Base-by-base conservation (phyloP, 1,140 invertebrate species). In the Leptopilina clavipes region DNA sequence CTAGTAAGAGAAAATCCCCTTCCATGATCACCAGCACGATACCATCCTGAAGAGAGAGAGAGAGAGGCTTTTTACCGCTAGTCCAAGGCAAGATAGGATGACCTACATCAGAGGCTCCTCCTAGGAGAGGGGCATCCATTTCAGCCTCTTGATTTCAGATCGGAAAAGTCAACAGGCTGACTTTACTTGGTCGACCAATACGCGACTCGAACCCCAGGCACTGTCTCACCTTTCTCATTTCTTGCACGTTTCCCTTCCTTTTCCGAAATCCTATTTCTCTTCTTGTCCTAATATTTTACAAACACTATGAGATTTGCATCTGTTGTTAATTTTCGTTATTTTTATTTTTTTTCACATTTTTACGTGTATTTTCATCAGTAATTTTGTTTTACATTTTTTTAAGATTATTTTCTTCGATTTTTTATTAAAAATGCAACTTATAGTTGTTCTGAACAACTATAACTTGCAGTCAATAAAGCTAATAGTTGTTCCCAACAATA, bases 51-150 rank as follows among this genome's bases (percentile, higher is more conserved):
- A 40, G 37, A 40, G 37, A 40, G 5, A 40, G 65, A 73, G 65
- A 77, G 81, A 86, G 82, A 82, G 84, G 82, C 83, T 82, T 80
- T 85, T 84, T 82, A 84, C 85, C 84, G 84, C 82, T 84, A 83
- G 81, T 81, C 84, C 81, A 81, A 83, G 84, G 84, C 84, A 86
- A 87, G 86, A 88, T 89, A 86, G 88, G 87, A 87, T 90, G 89
- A 90, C 89, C 89, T 87, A 90, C 86, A 88, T 90, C 80, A 77
- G 45, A 89, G 86, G 88, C 89, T 90, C 89, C 89, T 90, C 89
- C 88, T 89, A 89, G 85, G 84, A 88, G 88, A 87, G 87, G 86
- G 87, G 88, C 85, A 88, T 88, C 86, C 85, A 85, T 85, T 78
- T 76, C 81, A 82, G 76, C 59, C 76, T 76, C 81, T 87, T 86